Evolutionary conservation across 23 tunicate species (phyloP), one percentile per base, ranked within the genome.

Genomic region (Phallusia fumigata): DNA sequence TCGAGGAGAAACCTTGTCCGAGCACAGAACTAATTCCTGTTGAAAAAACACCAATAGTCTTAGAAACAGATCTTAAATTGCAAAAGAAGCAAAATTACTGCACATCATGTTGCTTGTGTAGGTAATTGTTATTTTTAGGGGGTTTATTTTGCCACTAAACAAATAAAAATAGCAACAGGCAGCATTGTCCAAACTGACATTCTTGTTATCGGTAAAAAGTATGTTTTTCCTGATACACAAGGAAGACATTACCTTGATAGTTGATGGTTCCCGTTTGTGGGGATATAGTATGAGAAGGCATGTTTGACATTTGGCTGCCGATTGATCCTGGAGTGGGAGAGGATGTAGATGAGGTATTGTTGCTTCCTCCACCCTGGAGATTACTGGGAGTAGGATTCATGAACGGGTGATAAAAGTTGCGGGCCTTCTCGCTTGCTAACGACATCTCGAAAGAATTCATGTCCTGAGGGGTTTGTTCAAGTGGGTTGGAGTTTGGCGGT

Each of bases 271-370:
- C 90, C 77, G 90, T 80, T 79, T 91, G 96, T 0, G 96, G 90
- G 18, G 96, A 86, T 8, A 33, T 53, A 21, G 84, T 79, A 16
- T 84, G 50, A 22, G 84, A 73, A 30, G 82, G 34, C 13, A 49
- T 53, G 52, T 53, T 76, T 24, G 69, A 58, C 24, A 86, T 78
- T 35, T 80, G 90, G 53, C 73, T 74, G 13, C 45, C 44, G 33
- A 65, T 75, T 35, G 77, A 77, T 73, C 79, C 91, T 13, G 87
- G 90, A 22, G 87, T 82, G 32, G 96, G 90, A 12, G 96, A 91
- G 0, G 96, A 82, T 26, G 96, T 83, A 81, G 87, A 80, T 24
- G 96, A 86, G 18, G 96, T 86, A 51, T 91, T 75, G 78, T 83
- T 91, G 81, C 87, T 86, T 45, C 89, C 96, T 30, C 83, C 95